Evolutionary conservation across 2,888 invertebrate genomes (phyloP), one percentile per base, ranked within the genome.

Genomic region (Dermolepida albohirtum): DNA sequence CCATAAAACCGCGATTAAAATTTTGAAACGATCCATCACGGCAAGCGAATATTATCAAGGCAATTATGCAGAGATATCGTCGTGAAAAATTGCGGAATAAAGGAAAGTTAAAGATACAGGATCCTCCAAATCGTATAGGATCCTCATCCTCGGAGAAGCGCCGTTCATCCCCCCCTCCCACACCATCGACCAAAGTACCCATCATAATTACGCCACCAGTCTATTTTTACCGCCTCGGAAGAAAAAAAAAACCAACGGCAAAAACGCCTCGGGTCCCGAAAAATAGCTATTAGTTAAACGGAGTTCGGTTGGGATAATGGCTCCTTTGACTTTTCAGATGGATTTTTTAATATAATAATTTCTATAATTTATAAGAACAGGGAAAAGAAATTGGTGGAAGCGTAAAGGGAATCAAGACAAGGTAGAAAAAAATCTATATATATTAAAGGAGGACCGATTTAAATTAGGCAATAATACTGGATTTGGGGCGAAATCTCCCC

Each of bases 281-380:
- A 81, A 82, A 82, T 80, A 79, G 80, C 79, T 81, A 80, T 82
- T 80, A 80, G 81, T 81, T 81, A 81, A 79, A 76, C 74, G 77
- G 74, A 78, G 78, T 83, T 82, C 75, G 82, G 74, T 83, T 79
- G 77, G 81, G 80, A 82, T 83, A 81, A 84, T 87, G 86, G 84
- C 84, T 86, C 85, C 88, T 88, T 88, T 88, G 88, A 88, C 88
- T 88, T 86, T 87, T 87, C 86, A 88, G 88, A 89, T 89, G 88
- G 88, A 88, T 88, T 89, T 89, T 89, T 89, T 89, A 89, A 89
- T 89, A 88, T 88, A 89, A 89, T 88, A 88, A 89, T 89, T 88
- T 86, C 88, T 86, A 89, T 84, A 84, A 84, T 84, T 84, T 84
- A 84, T 83, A 82, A 34, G 43, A 55, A 8, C 29, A 22, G 29